These are phyloP conservation scores for Aphidius colemani DNA, from an alignment of 2,888 invertebrate genomes.

Conservation along the genomic window DNA sequence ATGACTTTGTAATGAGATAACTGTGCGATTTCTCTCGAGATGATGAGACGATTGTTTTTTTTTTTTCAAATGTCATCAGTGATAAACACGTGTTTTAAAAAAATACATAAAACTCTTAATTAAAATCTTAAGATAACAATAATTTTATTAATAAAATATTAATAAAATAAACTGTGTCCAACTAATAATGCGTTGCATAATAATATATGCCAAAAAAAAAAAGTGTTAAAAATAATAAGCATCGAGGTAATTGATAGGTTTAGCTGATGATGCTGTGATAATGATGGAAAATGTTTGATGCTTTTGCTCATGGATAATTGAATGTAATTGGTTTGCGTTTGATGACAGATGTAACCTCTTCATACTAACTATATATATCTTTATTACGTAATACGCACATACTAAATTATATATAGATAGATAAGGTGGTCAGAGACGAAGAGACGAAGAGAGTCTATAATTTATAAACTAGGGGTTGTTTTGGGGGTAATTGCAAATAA, in stretches of 20 bases:
- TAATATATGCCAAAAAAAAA: too few relatives aligned
- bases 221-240: too few relatives aligned
- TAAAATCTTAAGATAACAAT: too few relatives aligned
- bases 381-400: conserved; percentile 28
- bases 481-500: conserved; percentile 60
- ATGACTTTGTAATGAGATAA: too few relatives aligned
- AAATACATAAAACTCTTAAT: too few relatives aligned
- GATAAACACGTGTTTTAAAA: not conserved
- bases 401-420: conserved; percentile 35
- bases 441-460: conserved; percentile 44
- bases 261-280: conserved; percentile 9
- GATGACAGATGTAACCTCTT: conserved; percentile 53
- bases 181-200: too few relatives aligned
- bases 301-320: conserved; percentile 45
- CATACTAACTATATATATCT: conserved; percentile 12
- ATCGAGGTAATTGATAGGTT: not conserved
- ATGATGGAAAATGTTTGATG: conserved; percentile 15
- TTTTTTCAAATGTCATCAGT: not conserved
- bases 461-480: conserved; percentile 59
- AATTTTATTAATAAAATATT: too few relatives aligned
- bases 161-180: too few relatives aligned
- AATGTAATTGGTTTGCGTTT: conserved; percentile 52
- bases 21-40: too few relatives aligned
- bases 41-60: too few relatives aligned
- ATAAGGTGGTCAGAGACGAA: too few relatives aligned